phyloP scores from a whole-genome alignment of 2,888 invertebrate genomes.

The Mesochorus sp. region DNA sequence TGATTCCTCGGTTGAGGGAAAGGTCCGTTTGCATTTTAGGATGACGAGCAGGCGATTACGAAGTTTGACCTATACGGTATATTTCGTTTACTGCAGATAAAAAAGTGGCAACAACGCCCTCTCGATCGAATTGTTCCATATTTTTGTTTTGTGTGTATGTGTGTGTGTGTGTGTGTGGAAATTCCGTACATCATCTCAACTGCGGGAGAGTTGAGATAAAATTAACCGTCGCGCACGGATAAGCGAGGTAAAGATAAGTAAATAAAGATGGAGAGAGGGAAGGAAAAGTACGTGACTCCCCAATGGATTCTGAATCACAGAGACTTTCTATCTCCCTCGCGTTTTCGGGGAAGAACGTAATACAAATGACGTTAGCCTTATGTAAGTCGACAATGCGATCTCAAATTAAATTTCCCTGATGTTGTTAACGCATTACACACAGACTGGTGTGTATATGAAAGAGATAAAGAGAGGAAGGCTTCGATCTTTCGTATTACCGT shows the following conservation, averaged over 20 bases:
- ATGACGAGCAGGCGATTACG: no score
- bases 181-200: no score
- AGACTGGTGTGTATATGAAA: background rate
- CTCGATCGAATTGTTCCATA: background rate
- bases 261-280: background rate
- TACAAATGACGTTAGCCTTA: slow-evolving; percentile 3
- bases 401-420: background rate
- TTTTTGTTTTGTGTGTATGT: no score
- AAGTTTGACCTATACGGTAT: no score
- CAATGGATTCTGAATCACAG: background rate
- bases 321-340: background rate
- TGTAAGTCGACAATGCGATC: background rate
- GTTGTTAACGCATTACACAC: background rate
- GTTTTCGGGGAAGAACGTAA: background rate
- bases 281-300: background rate
- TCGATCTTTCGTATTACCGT: background rate
- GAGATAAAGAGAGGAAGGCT: background rate
- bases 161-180: no score
- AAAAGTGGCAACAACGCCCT: background rate
- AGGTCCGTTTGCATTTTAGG: no score
- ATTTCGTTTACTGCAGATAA: no score
- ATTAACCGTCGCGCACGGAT: slow-evolving; percentile 7
- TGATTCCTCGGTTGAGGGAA: background rate
- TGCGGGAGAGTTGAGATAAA: background rate
- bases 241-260: slow-evolving; percentile 1